Base-by-base conservation (phyloP, 2,113 vertebrate species). In the Variabilichromis moorii region DNA sequence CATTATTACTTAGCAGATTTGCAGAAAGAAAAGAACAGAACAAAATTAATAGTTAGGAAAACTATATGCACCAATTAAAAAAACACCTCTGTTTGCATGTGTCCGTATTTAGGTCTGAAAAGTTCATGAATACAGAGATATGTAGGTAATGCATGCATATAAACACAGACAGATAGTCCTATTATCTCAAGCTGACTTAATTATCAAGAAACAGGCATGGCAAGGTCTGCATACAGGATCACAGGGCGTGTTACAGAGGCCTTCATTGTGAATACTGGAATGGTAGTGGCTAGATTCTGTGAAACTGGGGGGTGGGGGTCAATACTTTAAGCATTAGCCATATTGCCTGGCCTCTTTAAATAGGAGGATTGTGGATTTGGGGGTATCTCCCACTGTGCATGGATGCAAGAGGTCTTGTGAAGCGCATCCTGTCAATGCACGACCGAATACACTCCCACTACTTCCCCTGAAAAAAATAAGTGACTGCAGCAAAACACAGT, bases 271-370 rank as follows among this genome's bases (percentile, higher is more conserved):
- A 87, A 84, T 87, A 55, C 83, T 82, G 73, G 28, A 79, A 87
- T 50, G 40, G 57, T 91, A 91, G 92, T 91, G 92, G 93, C 68
- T 73, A 11, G 73, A 84, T 80, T 14, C 26, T 76, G 3, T 88
- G 40, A 54, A 91, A 80, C 26, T 13, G 84, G 86, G 85, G 57
- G 6, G 8, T 59, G 61, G 37, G 42, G 76, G 81, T 88, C 82
- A 85, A 78, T 83, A 83, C 88, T 92, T 86, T 81, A 7, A 84
- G 92, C 85, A 92, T 92, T 93, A 93, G 86, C 91, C 91, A 92
- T 93, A 93, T 94, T 94, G 93, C 66, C 42, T 21, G 89, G 63
- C 87, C 81, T 86, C 88, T 92, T 91, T 91, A 85, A 76, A 88
- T 80, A 91, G 24, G 83, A 83, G 88, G 92, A 92, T 86, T 89